A percentile compares a stretch with the other conserved stretches of the same genome.
Conservation (phyloP, 1,140 invertebrate species). For the Atta texana region DNA sequence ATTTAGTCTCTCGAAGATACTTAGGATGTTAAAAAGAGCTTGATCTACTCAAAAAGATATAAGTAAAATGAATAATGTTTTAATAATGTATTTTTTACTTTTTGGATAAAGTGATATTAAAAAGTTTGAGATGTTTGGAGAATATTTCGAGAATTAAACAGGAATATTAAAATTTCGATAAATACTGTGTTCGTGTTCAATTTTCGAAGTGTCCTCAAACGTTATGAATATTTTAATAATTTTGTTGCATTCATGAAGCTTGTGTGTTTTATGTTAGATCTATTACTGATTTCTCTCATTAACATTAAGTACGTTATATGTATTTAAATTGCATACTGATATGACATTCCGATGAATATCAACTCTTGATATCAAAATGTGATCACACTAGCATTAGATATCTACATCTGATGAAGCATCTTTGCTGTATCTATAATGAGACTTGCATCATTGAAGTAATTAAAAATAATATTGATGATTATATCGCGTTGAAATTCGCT, state of each 20-base stretch:
- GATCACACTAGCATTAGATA: conserved; percentile 13
- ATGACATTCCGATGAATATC: conserved; percentile 49
- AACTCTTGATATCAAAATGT: conserved; percentile 16
- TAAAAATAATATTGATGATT: conserved; percentile 47
- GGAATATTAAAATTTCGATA: too few relatives aligned
- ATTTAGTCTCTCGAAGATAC: too few relatives aligned
- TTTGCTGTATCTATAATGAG: conserved; percentile 43
- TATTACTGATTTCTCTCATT: neutral
- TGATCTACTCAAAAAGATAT: too few relatives aligned
- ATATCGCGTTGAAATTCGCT: conserved; percentile 27
- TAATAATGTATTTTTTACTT: too few relatives aligned
- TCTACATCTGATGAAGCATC: conserved; percentile 22
- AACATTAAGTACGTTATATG: neutral
- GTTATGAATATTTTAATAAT: too few relatives aligned
- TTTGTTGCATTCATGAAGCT: neutral
- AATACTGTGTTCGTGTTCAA: too few relatives aligned
- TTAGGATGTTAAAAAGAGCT: too few relatives aligned
- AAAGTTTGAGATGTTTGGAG: too few relatives aligned
- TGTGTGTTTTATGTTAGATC: conserved; percentile 16
- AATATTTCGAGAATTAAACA: too few relatives aligned
- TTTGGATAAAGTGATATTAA: too few relatives aligned
- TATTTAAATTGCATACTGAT: neutral
- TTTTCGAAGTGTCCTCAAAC: too few relatives aligned
- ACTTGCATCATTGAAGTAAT: conserved; percentile 46
- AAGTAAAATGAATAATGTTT: too few relatives aligned